Base-by-base conservation (phyloP, 2,888 invertebrate genomes). In the Lomographa bimaculata region DNA sequence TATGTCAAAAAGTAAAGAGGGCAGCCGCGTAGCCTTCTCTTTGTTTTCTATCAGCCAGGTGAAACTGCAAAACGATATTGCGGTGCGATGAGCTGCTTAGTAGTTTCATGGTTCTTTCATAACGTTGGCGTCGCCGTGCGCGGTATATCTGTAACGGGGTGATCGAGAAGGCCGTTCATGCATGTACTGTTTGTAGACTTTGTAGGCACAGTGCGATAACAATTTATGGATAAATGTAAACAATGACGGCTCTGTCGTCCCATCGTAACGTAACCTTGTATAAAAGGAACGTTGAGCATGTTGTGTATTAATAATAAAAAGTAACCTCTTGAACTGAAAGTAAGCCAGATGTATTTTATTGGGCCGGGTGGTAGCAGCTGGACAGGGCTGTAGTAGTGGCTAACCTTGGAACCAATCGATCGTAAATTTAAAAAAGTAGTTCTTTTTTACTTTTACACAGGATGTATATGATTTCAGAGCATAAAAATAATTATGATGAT, bases 1-100 rank as follows among this genome's bases (percentile, higher is more conserved):
- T 73, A 52, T 77, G 78, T 76, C 74, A 72, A 65, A 74, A 71
- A 64, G 56, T 61, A 80, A 74, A 68, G 69, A 69, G 76, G 74
- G 46, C 64, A 60, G 52, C 64, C 50, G 53, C 46, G 50, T 51
- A 61, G 63, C 63, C 56, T 60, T 68, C 59, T 63, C 36, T 42
- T 49, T 43, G 26, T 37, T 43, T 41, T 49, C 41, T 40, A 46
- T 41, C 42, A 48, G 29, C 19, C 25, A 12, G 26, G 36, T 32
- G 17, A 39, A 52, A 43, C 41, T 30, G 41, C 42, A 19, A 50
- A 46, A 24, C 42, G 21, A 30, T 46, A 46, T 38, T 14, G 28
- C 28, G 16, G 18, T 29, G 23, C 12, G 34, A 23, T 14, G 32
- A 42, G 12, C 25, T 40, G 43, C 46, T 52, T 50, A 48, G 46